Evolutionary conservation across 2,797 vertebrate genomes (phyloP).

Genomic region (Harpagifer antarcticus): DNA sequence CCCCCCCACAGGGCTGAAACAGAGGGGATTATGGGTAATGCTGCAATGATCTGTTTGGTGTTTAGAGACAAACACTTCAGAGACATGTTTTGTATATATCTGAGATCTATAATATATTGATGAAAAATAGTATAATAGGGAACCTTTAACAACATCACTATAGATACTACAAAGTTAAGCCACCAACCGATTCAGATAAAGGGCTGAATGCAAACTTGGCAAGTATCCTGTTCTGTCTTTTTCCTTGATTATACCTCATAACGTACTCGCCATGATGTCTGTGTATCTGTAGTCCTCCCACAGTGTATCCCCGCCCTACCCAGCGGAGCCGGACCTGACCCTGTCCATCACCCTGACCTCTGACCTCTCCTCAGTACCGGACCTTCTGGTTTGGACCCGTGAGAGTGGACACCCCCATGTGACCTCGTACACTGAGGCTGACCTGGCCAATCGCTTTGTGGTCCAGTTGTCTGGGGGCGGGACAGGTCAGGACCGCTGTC

Average conservation of each 20-base stretch:
- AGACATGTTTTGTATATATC: too few species aligned
- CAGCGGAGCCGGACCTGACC: slow-evolving; percentile 72
- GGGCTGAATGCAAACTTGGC: not conserved
- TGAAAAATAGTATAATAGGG: too few species aligned
- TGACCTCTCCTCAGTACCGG: slow-evolving; percentile 72
- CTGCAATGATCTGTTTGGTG: too few species aligned
- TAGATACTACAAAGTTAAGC: not conserved
- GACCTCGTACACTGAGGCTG: slow-evolving; percentile 87
- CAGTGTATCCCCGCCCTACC: slow-evolving; percentile 79
- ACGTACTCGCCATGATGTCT: not conserved
- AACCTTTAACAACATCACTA: too few species aligned
- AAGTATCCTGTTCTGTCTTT: not conserved
- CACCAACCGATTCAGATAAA: not conserved
- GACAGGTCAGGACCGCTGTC: slow-evolving; percentile 66
- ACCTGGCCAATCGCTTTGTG: slow-evolving; percentile 86
- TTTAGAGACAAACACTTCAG: too few species aligned
- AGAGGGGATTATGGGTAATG: too few species aligned
- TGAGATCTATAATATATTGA: too few species aligned
- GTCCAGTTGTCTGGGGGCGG: slow-evolving; percentile 75
- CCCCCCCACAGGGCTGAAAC: too few species aligned
- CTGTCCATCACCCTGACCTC: slow-evolving; percentile 70
- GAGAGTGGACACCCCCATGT: slow-evolving; percentile 71
- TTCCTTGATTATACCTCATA: not conserved
- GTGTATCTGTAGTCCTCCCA: slow-evolving; percentile 78
- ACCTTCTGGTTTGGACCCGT: slow-evolving; percentile 79